Base-by-base conservation (phyloP, 2,888 invertebrate genomes). In the Horisme vitalbata region DNA sequence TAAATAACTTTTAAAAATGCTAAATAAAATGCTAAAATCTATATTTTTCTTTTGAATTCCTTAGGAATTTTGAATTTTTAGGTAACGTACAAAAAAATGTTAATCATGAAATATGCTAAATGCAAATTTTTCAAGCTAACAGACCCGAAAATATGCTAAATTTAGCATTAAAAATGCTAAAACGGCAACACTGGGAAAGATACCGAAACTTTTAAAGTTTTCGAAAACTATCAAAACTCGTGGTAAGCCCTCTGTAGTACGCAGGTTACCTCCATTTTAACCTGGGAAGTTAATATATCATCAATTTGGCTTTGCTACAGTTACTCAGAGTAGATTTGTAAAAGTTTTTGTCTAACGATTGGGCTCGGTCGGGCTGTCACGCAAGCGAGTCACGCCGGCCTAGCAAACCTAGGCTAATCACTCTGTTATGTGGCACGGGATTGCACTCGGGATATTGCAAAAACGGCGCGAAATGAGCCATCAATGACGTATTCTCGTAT, bases 321-420 rank as follows among this genome's bases (percentile, higher is more conserved):
- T 71, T 63, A 64, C 66, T 71, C 63, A 61, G 61, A 67, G 68
- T 73, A 70, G 72, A 76, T 80, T 83, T 68, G 79, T 81, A 68
- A 83, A 79, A 79, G 68, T 75, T 71, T 75, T 76, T 76, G 75
- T 77, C 77, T 75, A 73, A 78, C 76, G 68, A 70, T 72, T 74
- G 80, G 85, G 86, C 83, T 80, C 83, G 85, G 79, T 83, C 71
- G 61, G 49, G 52, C 55, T 59, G 75, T 71, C 86, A 85, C 85
- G 85, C 85, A 66, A 85, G 51, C 71, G 59, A 59, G 65, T 65
- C 75, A 73, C 72, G 52, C 49, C 49, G 64, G 51, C 59, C 51
- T 62, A 56, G 50, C 58, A 15, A 21, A 21, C 38, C 24, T 11
- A 33, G 38, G 28, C 32, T 33, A 26, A 21, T 38, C 15, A 14